phyloP scores from a whole-genome alignment of 2,113 vertebrate species.

The Uria aalge region DNA sequence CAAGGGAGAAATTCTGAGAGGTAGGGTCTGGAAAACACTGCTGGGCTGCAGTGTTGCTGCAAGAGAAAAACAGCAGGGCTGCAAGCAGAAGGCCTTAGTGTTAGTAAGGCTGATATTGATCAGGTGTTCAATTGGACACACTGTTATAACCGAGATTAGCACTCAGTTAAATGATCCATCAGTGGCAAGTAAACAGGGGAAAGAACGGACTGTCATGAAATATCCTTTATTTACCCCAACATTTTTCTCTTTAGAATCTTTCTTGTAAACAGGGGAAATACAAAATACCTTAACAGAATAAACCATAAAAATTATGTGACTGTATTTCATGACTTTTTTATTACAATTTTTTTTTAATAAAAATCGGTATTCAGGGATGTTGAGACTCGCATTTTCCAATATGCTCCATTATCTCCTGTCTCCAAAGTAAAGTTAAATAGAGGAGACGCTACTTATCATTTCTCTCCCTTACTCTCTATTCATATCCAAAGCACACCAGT shows the following conservation, averaged over 20 bases:
- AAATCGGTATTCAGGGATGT: background rate
- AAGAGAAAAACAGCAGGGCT: background rate
- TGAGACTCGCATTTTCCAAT: background rate
- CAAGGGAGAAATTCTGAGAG: background rate
- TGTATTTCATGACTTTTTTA: background rate
- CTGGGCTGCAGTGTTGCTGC: background rate
- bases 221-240: background rate
- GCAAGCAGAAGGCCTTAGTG: fast-evolving
- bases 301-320: background rate
- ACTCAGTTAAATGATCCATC: background rate
- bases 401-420: background rate
- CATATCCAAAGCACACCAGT: background rate
- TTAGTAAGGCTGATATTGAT: background rate
- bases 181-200: background rate
- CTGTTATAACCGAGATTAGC: background rate
- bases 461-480: background rate
- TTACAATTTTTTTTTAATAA: background rate
- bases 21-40: background rate
- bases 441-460: background rate
- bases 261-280: background rate
- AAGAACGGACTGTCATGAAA: background rate
- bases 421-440: background rate
- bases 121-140: background rate
- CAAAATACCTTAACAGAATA: background rate
- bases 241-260: background rate